Percentiles rank a stretch among this genome's conserved stretches.
These are phyloP conservation scores for Sylvia atricapilla DNA, from an alignment of 2,113 vertebrate species.

Conservation along the genomic window DNA sequence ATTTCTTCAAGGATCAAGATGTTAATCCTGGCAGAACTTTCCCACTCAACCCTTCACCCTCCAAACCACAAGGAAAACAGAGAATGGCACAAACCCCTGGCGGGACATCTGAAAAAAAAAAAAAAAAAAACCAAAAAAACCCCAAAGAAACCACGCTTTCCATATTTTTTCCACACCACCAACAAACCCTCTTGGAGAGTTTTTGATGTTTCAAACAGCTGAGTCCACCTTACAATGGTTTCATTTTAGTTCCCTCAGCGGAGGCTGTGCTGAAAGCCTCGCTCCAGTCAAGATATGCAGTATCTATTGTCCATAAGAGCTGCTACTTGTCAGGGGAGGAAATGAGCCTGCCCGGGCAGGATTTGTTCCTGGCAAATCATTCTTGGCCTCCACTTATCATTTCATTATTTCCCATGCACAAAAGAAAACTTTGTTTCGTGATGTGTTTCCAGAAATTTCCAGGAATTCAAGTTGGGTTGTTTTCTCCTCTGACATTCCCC, in stretches of 20 bases:
- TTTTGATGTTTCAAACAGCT: neutral
- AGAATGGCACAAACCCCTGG: neutral
- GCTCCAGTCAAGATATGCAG: neutral
- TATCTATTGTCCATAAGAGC: constrained; percentile 23
- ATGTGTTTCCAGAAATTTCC: constrained; percentile 7
- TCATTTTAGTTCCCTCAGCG: neutral
- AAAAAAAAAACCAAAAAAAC: no score
- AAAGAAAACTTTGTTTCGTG: constrained; percentile 23
- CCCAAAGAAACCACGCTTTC: neutral
- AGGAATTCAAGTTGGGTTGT: neutral
- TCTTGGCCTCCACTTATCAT: constrained; percentile 33
- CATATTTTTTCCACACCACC: neutral
- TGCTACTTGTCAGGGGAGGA: constrained; percentile 25
- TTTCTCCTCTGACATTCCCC: neutral
- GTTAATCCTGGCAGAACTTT: neutral
- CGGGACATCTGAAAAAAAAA: neutral
- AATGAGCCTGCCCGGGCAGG: neutral
- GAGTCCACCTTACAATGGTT: neutral
- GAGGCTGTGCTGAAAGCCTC: neutral
- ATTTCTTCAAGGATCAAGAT: neutral
- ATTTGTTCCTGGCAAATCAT: constrained; percentile 46
- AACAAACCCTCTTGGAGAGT: neutral
- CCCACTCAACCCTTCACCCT: neutral
- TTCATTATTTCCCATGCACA: constrained; percentile 14
- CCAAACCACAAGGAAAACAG: neutral